Evolutionary conservation across 2,888 invertebrate genomes (phyloP).

Genomic region (Kryphioiulus occultus): DNA sequence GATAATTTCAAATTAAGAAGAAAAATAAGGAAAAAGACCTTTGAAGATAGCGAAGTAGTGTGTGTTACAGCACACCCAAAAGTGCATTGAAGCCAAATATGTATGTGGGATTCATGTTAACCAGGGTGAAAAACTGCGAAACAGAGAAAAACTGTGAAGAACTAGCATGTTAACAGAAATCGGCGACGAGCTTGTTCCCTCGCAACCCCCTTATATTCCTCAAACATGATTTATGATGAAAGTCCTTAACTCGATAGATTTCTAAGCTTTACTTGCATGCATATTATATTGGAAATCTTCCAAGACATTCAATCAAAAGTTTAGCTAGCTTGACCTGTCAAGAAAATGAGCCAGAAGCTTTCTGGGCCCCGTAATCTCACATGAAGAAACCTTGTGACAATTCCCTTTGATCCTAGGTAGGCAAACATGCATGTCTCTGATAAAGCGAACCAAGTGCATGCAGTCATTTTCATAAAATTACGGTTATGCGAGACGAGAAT

Average conservation of each 20-base stretch:
- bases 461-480: neutral
- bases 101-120: neutral
- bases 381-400: neutral
- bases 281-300: conserved; percentile 26
- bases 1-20: neutral
- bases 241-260: conserved; percentile 35
- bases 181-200: neutral
- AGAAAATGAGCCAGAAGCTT: conserved; percentile 18
- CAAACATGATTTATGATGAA: conserved; percentile 31
- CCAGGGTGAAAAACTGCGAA: neutral
- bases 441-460: neutral
- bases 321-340: conserved; percentile 26
- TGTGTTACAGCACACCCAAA: too few species aligned
- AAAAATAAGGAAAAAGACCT: neutral
- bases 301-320: conserved; percentile 18
- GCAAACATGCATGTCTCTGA: neutral
- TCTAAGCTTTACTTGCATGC: neutral
- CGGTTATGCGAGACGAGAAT: neutral
- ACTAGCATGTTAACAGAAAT: conserved; percentile 1
- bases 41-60: too few species aligned
- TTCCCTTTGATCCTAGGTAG: neutral
- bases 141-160: neutral
- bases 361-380: neutral
- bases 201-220: neutral
- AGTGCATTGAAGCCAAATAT: neutral